Conservation (phyloP, 1,140 invertebrate species). For the Gonioctena quinquepunctata region DNA sequence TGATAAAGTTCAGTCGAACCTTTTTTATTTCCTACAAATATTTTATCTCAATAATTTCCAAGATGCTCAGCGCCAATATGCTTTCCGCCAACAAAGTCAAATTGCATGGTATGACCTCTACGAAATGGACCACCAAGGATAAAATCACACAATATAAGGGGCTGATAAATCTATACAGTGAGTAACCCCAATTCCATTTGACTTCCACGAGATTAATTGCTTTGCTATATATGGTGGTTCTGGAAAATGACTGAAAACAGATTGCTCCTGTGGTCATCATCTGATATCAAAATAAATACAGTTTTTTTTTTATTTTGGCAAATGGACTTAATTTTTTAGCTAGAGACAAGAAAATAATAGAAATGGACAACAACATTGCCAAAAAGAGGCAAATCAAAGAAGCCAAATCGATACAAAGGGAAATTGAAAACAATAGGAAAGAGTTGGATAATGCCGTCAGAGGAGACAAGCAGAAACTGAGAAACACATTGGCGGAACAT, state of each 20-base stretch:
- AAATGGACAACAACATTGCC: slow-evolving; percentile 58
- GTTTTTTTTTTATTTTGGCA: slow-evolving; percentile 23
- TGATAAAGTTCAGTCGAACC: no score
- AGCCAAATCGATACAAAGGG: slow-evolving; percentile 58
- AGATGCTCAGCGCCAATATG: slow-evolving; percentile 55
- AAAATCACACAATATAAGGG: slow-evolving; percentile 67
- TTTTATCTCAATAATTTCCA: no score
- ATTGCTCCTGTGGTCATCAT: neutral
- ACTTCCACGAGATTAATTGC: no score
- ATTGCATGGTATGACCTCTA: slow-evolving; percentile 63
- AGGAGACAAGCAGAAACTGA: slow-evolving; percentile 62
- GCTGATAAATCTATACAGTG: slow-evolving; percentile 65
- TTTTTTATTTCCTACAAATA: no score
- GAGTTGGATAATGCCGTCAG: slow-evolving; percentile 61
- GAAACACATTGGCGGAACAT: slow-evolving; percentile 60
- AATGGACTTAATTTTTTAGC: no score
- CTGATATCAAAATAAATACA: neutral
- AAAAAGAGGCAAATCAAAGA: slow-evolving; percentile 61
- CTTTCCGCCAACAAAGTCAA: slow-evolving; percentile 61
- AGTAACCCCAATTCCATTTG: no score
- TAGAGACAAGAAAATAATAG: slow-evolving; percentile 62
- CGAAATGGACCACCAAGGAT: slow-evolving; percentile 65
- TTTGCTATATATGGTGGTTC: neutral
- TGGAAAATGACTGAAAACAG: neutral
- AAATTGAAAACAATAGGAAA: slow-evolving; percentile 61